Base-by-base conservation (phyloP, 1,140 invertebrate genomes). In the Drosophila pseudoananassae region DNA sequence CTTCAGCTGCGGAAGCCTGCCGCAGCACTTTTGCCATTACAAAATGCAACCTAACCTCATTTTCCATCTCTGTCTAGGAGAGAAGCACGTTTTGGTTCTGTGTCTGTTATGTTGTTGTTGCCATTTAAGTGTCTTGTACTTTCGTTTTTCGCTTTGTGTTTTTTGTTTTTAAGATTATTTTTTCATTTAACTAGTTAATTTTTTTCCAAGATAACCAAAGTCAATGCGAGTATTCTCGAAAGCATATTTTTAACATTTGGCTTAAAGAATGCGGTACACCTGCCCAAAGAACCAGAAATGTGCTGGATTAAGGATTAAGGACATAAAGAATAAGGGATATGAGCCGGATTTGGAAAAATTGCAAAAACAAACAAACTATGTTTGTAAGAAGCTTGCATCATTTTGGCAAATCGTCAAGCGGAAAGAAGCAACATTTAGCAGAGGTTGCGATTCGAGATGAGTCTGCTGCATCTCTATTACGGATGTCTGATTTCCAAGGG, bases 161-260 rank as follows among this genome's bases (percentile, higher is more conserved):
- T 45, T 15, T 14, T 45, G 40, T 43, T 43, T 25, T 55, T 55
- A 20, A 31, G 33, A 55, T 40, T 40, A 25, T 45, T 55, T 55
- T 55, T 55, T 55, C 15, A n/a, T 40, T 43, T 33, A 4, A 43
- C n/a, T 55, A 55, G 14, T 38, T 33, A 43, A 17, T 31, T n/a
- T 20, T 20, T 40, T 40, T 40, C n/a, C 10, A 40, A 40, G 36
- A 12, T 40, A 40, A 12, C 36, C 36, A 40, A 14, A 40, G 36
- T 56, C 54, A 56, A 56, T 31, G 23, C 54, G 54, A 57, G 40
- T 57, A 57, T 57, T 47, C 55, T 58, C 40, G 55, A 49, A 58
- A 58, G 9, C 8, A 58, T 58, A 23, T 58, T 58, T 58, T 46
- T 58, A 47, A 49, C 14, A 58, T 58, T 47, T 58, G 45, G 56